Base-by-base conservation (phyloP, 2,797 vertebrate genomes). In the Megalops cyprinoides region DNA sequence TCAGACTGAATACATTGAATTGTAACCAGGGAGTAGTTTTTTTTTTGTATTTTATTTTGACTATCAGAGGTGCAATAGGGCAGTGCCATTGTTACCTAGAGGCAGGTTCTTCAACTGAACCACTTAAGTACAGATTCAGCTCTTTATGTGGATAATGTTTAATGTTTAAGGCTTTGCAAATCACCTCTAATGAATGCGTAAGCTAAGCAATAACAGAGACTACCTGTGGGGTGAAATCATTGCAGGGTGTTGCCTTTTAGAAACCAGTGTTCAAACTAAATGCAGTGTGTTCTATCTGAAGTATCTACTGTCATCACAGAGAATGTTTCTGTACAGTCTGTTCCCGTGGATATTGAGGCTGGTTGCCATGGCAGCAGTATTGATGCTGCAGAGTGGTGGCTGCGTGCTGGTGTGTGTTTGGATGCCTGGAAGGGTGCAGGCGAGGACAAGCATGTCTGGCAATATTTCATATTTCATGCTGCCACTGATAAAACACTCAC, bases 391-490 rank as follows among this genome's bases (percentile, higher is more conserved):
- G 58, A 76, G 82, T 39, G 75, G 62, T 28, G 0, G 31, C 74
- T 78, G 75, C 42, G 28, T 10, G 44, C 88, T 89, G 88, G 90
- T 89, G 89, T 90, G 89, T 87, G 88, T 86, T 89, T 90, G 67
- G 85, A 85, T 80, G 86, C 87, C 80, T 84, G 81, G 86, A 83
- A 82, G 87, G 87, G 88, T 88, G 86, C 87, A 90, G 86, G 88
- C 87, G 85, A 82, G 91, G 91, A 92, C 87, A 81, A n/a, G 39
- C 73, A 20, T n/a, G 8, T 62, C 34, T 44, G 53, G 65, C 34
- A 39, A 18, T 18, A 34, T 56, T 74, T 74, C 51, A n/a, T n/a
- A n/a, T n/a, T 51, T 15, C 51, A 25, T 31, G 14, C 28, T 42
- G 8, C 62, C 46, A n/a, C 23, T 31, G 46, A 34, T 34, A 79